A percentile compares a stretch with the other conserved stretches of the same genome.
phyloP scores from a whole-genome alignment of 2,113 vertebrate genomes.

The Onychostoma macrolepis region DNA sequence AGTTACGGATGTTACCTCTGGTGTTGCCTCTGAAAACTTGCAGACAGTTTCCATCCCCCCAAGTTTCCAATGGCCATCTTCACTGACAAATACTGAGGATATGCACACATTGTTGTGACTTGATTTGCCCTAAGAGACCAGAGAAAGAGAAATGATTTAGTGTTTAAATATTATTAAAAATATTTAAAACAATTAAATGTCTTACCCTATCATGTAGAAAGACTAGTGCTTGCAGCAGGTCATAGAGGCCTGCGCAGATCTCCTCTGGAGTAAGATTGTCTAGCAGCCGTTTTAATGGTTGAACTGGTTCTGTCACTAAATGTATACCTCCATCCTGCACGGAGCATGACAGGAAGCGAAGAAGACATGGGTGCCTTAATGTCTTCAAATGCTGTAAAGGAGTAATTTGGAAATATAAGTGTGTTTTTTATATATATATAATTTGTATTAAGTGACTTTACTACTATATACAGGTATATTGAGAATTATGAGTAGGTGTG shows the following conservation, averaged over 20 bases:
- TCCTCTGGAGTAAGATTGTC: slow-evolving; percentile 85
- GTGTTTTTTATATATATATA: background rate
- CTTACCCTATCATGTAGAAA: slow-evolving; percentile 95
- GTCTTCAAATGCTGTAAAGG: slow-evolving; percentile 92
- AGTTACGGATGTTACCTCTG: slow-evolving; percentile 55
- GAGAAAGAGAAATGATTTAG: slow-evolving; percentile 5
- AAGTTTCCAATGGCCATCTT: slow-evolving; percentile 97
- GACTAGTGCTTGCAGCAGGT: slow-evolving; percentile 87
- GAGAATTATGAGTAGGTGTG: background rate
- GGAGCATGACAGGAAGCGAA: slow-evolving; percentile 93
- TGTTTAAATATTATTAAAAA: background rate
- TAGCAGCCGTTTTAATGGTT: slow-evolving; percentile 84
- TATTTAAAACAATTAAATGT: background rate
- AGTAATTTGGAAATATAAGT: background rate
- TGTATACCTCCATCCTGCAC: slow-evolving; percentile 91
- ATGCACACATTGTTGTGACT: slow-evolving; percentile 95
- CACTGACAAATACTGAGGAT: slow-evolving; percentile 92
- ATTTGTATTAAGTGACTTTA: background rate
- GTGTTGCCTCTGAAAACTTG: slow-evolving; percentile 86
- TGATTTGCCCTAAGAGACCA: slow-evolving; percentile 82
- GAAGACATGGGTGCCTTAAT: slow-evolving; percentile 91
- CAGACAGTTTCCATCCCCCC: slow-evolving; percentile 98
- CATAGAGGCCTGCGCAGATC: slow-evolving; percentile 93
- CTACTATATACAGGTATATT: background rate
- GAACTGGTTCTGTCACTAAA: slow-evolving; percentile 90